These are phyloP conservation scores for Nomada ferruginata DNA, from an alignment of 2,888 invertebrate species.

Conservation along the genomic window DNA sequence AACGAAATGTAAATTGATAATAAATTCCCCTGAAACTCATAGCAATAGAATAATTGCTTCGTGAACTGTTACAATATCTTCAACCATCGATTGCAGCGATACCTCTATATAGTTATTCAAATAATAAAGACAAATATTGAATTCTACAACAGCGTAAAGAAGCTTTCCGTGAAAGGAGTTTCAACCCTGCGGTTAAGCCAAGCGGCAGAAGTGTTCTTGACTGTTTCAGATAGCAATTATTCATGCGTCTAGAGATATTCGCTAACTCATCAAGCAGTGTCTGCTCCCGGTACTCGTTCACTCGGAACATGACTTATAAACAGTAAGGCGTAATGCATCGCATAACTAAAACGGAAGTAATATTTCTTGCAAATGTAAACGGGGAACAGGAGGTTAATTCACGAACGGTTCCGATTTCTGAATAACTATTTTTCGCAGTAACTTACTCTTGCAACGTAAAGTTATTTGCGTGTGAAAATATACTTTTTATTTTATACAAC, in stretches of 20 bases:
- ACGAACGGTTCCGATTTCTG: neutral
- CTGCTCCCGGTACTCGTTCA: neutral
- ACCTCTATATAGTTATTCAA: neutral
- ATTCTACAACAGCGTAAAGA: neutral
- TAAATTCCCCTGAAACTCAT: no score
- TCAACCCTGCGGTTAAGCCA: neutral
- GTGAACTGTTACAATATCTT: no score
- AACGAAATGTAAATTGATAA: no score
- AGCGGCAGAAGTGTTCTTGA: conserved; percentile 2
- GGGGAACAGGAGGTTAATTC: neutral
- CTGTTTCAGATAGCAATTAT: conserved; percentile 8
- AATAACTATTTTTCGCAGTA: neutral
- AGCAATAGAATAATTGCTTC: no score
- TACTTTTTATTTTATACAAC: neutral
- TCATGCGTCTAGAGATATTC: conserved; percentile 4
- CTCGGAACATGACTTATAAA: neutral
- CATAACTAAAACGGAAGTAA: neutral
- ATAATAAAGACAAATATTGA: no score
- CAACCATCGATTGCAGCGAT: neutral
- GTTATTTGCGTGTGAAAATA: neutral
- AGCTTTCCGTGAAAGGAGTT: neutral
- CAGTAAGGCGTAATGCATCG: neutral
- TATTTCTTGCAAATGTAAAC: neutral
- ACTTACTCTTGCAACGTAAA: neutral
- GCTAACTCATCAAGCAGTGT: neutral